Percentiles rank a stretch among this genome's conserved stretches.
phyloP scores from a whole-genome alignment of 2,888 invertebrate species.

The Gymnosoma rotundatum region DNA sequence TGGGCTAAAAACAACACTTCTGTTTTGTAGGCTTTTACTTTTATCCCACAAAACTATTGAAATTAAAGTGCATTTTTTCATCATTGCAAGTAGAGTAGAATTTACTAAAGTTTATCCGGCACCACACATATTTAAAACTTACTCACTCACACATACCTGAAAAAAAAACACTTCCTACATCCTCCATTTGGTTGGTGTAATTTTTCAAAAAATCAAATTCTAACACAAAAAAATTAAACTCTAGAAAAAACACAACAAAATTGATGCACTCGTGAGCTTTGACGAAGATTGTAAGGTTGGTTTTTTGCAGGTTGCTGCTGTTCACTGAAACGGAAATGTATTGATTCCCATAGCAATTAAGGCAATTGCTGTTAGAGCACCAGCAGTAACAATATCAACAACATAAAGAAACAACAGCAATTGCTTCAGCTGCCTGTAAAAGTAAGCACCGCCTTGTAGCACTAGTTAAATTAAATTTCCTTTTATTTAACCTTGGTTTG shows the following conservation, averaged over 20 bases:
- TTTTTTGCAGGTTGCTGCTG: constrained; percentile 2
- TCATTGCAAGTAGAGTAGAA: background rate
- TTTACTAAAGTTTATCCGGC: constrained; percentile 14
- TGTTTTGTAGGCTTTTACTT: constrained; percentile 5
- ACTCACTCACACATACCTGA: constrained; percentile 15
- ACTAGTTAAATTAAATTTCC: constrained; percentile 35
- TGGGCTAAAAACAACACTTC: background rate
- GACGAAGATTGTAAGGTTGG: constrained; percentile 16
- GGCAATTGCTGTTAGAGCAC: constrained; percentile 53
- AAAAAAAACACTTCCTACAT: constrained; percentile 10
- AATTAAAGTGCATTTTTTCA: constrained; percentile 17
- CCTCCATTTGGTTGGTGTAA: constrained; percentile 2
- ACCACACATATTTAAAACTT: background rate
- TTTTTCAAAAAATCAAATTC: constrained; percentile 14
- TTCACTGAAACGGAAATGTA: constrained; percentile 66
- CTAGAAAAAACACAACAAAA: background rate
- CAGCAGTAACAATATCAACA: constrained; percentile 24
- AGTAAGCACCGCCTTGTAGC: background rate
- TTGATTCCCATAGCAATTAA: constrained; percentile 65
- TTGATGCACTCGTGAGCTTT: constrained; percentile 56
- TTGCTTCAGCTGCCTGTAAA: background rate
- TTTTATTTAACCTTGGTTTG: constrained; percentile 30
- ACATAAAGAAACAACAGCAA: constrained; percentile 43
- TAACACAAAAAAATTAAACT: too few relatives aligned
- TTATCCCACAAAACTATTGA: background rate